Conservation (phyloP, 1,140 invertebrate genomes). For the Stegodyphus dumicola region DNA sequence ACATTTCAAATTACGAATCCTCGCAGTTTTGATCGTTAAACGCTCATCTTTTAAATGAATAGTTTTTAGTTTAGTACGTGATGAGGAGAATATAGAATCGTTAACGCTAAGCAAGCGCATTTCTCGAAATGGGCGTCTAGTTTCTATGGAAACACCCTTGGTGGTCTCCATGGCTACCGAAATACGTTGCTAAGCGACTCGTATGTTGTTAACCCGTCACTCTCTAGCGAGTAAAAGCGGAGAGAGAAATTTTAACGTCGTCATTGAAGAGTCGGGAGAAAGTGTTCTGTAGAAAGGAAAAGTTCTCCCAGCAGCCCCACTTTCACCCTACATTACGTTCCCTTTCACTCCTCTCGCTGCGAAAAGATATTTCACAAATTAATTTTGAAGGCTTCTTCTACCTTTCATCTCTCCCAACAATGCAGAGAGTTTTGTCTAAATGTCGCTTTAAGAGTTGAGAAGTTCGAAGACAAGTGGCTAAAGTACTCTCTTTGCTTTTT, state of each 20-base stretch:
- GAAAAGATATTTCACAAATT: constrained; percentile 50
- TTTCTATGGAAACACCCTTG: constrained; percentile 34
- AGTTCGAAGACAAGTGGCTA: not conserved
- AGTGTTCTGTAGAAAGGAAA: constrained; percentile 36
- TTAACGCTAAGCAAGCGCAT: not conserved
- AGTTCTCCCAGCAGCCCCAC: not conserved
- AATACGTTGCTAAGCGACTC: constrained; percentile 36
- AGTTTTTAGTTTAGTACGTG: not conserved
- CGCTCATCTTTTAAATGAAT: not conserved
- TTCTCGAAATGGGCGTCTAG: constrained; percentile 13
- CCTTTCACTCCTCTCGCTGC: not conserved
- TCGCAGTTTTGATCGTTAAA: not conserved
- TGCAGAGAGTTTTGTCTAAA: not conserved
- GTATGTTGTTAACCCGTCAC: constrained; percentile 55
- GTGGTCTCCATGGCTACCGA: constrained; percentile 22
- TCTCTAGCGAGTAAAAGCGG: constrained; percentile 9
- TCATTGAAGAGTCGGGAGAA: constrained; percentile 23
- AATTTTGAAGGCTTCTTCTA: constrained; percentile 37
- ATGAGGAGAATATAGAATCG: not conserved
- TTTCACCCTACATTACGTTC: not conserved
- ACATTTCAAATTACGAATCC: too few relatives aligned
- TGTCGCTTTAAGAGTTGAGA: constrained; percentile 9
- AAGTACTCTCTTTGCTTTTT: too few relatives aligned
- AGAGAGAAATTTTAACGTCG: constrained; percentile 36
- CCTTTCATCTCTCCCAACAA: not conserved